Evolutionary conservation across 2,797 vertebrate genomes (phyloP), one percentile per base, ranked within the genome.

Genomic region (Sebastiscus albofasciatus): DNA sequence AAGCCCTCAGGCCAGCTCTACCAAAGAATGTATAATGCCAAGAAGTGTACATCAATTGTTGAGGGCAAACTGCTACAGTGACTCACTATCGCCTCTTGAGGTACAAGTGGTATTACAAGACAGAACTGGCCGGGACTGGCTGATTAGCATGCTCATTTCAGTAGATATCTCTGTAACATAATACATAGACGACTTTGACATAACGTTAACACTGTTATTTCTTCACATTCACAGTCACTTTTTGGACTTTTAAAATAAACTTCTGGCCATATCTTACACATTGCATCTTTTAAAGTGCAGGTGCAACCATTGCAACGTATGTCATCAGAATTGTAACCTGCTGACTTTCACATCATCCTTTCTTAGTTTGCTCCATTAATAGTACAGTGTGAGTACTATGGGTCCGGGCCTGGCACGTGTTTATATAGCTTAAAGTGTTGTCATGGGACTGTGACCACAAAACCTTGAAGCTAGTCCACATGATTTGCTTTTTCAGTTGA

Each of bases 381-480:
- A 13, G 20, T 9, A 16, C 6, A 20, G 52, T 67, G 58, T 34
- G 20, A 39, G 27, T 61, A 2, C 14, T 75, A 16, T 56, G 22
- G 52, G 49, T 56, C 9, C 36, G 65, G 36, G 29, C n/a, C 29
- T 18, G 7, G 7, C 13, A 4, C 14, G 34, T 67, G 58, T 81
- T 54, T 77, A 62, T 81, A 24, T 64, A 83, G 52, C 60, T 75
- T 65, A 6, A 29, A 49, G 34, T 67, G 56, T 22, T 73, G 6
- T 87, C 83, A 78, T 75, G 65, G 39, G 87, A 80, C 76, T 42
- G 24, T 39, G 73, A 74, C 34, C 55, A n/a, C 6, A 34, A 59
- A 60, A 61, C 49, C 29, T 60, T 71, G 12, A 78, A 56, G 76
- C 71, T 58, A n/a, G 14, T 56, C 61, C 77, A 72, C 9, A 13